Conservation (phyloP, 2,113 vertebrate genomes). For the Rhinogobius similis region DNA sequence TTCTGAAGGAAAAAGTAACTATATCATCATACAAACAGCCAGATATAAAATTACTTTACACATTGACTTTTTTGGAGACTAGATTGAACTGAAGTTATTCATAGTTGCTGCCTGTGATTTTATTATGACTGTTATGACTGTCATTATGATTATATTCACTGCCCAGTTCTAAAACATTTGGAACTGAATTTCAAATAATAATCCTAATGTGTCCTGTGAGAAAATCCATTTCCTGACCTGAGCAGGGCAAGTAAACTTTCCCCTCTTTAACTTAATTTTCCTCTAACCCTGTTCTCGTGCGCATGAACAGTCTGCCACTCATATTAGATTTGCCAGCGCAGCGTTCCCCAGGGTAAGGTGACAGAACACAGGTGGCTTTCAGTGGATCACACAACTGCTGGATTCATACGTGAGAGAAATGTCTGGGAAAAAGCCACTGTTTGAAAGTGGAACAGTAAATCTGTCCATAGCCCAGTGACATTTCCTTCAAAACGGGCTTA, state of each 20-base stretch:
- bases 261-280: conserved; percentile 30
- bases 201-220: not conserved
- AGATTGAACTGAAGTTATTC: too few species aligned
- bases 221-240: conserved; percentile 5
- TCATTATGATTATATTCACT: too few species aligned
- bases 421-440: conserved; percentile 9
- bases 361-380: conserved; percentile 41
- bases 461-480: not conserved
- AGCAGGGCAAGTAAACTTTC: conserved; percentile 17
- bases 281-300: conserved; percentile 14
- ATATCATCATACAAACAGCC: too few species aligned
- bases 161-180: too few species aligned
- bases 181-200: not conserved
- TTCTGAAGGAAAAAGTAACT: too few species aligned
- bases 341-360: conserved; percentile 27
- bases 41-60: too few species aligned
- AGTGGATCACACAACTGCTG: conserved; percentile 23
- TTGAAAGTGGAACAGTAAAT: conserved; percentile 19
- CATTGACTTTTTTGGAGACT: too few species aligned
- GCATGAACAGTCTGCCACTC: conserved; percentile 19
- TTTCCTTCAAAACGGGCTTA: not conserved
- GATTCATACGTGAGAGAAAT: conserved; percentile 33
- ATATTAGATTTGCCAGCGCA: conserved; percentile 28
- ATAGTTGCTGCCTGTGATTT: too few species aligned
- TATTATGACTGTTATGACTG: too few species aligned